These are phyloP conservation scores for Loris lydekkerianus DNA, from an alignment of 2,797 vertebrate species.

Conservation along the genomic window DNA sequence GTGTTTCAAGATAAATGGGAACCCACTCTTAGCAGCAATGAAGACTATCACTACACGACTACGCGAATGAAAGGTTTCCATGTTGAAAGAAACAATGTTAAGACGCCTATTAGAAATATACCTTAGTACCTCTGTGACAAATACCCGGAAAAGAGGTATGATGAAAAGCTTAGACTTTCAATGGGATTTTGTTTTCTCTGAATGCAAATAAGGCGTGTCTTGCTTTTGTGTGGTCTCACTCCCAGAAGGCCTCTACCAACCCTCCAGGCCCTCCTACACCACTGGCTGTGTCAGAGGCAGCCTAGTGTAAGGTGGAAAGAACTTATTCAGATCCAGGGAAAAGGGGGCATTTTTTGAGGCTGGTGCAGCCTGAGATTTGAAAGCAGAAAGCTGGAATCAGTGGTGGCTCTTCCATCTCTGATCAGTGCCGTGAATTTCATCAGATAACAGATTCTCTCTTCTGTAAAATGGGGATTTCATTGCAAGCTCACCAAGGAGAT, in stretches of 20 bases:
- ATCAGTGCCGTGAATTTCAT: background rate
- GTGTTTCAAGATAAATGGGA: background rate
- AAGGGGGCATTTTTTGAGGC: background rate
- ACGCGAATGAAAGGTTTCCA: background rate
- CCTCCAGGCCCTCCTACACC: background rate
- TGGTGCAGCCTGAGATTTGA: background rate
- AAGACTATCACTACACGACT: background rate
- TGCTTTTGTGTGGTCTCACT: background rate
- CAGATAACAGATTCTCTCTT: background rate
- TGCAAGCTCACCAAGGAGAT: background rate
- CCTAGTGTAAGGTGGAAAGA: background rate
- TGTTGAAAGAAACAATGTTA: background rate
- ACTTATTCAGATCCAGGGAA: background rate
- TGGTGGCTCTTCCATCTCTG: rapidly evolving
- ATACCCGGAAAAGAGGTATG: background rate
- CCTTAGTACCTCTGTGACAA: background rate
- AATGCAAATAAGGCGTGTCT: background rate
- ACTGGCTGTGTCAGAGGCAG: background rate
- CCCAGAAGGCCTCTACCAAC: rapidly evolving
- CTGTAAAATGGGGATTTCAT: background rate
- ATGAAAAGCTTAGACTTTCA: background rate
- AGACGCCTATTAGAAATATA: background rate
- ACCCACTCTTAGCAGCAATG: background rate
- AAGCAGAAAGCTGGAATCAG: background rate
- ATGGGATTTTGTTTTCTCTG: background rate